A percentile compares a stretch with the other conserved stretches of the same genome.
phyloP scores from a whole-genome alignment of 1,140 invertebrate species.

The Hestina assimilis region DNA sequence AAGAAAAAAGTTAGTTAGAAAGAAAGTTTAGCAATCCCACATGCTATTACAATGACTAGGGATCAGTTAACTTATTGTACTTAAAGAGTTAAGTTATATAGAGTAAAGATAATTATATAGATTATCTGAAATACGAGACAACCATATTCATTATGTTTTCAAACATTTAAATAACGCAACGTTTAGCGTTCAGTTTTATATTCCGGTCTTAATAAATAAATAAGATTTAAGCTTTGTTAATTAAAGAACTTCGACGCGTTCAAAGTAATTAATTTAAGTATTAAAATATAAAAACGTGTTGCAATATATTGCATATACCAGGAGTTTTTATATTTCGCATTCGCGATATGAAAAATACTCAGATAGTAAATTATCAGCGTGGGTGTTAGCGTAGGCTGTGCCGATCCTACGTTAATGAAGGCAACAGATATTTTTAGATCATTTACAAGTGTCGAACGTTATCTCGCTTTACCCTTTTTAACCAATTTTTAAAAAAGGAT shows the following conservation, averaged over 20 bases:
- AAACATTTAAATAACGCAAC: too few relatives aligned
- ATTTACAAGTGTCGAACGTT: background rate
- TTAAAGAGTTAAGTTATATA: too few relatives aligned
- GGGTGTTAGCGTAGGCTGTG: background rate
- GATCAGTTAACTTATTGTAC: too few relatives aligned
- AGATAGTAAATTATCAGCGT: conserved; percentile 2
- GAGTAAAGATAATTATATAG: too few relatives aligned
- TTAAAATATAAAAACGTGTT: background rate
- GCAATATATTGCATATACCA: background rate
- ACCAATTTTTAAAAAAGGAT: too few relatives aligned
- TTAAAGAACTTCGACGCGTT: background rate
- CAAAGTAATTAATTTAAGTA: background rate
- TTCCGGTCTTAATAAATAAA: too few relatives aligned
- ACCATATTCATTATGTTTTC: too few relatives aligned
- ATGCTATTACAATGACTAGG: too few relatives aligned
- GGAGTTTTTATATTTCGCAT: background rate
- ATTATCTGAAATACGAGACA: too few relatives aligned
- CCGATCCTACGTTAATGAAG: background rate
- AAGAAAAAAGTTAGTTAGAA: too few relatives aligned
- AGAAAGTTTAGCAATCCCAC: too few relatives aligned
- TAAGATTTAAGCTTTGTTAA: background rate
- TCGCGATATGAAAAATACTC: background rate
- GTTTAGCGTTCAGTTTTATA: too few relatives aligned
- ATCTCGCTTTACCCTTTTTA: background rate
- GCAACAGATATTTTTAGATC: background rate